These are phyloP conservation scores for Alosa sapidissima DNA, from an alignment of 2,797 vertebrate genomes.

Conservation along the genomic window DNA sequence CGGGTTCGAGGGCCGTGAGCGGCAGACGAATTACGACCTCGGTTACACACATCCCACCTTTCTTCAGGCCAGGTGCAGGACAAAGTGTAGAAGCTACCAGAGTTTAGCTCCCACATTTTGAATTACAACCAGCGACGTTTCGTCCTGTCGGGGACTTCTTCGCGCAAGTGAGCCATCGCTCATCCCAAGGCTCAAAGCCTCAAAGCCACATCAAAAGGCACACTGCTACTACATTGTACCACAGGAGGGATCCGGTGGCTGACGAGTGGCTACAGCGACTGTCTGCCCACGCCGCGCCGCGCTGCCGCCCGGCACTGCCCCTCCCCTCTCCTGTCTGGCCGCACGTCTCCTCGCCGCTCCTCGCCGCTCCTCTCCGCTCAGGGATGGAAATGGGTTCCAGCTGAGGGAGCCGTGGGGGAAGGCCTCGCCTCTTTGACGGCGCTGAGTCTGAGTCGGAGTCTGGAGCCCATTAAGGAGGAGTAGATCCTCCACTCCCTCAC, in stretches of 20 bases:
- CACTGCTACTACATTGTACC: neutral
- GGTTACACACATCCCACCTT: too few species aligned
- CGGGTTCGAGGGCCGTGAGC: too few species aligned
- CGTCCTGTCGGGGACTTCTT: too few species aligned
- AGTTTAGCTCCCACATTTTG: too few species aligned
- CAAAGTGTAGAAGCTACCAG: too few species aligned
- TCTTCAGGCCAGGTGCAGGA: too few species aligned
- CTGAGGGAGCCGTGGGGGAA: neutral
- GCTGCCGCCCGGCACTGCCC: too few species aligned
- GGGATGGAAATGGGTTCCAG: conserved; percentile 1
- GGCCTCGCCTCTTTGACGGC: neutral
- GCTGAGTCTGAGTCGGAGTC: neutral
- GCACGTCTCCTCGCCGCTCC: too few species aligned
- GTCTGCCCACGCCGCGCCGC: neutral
- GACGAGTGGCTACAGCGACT: neutral
- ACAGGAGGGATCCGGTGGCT: neutral
- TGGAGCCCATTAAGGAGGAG: neutral
- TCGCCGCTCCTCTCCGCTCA: neutral
- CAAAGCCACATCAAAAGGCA: neutral
- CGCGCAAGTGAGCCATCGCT: neutral
- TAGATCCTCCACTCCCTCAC: neutral
- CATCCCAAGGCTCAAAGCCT: neutral
- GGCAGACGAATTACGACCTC: too few species aligned
- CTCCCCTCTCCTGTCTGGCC: too few species aligned
- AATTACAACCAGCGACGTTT: too few species aligned